Conservation (phyloP, 2,113 vertebrate genomes). For the Coturnix japonica region DNA sequence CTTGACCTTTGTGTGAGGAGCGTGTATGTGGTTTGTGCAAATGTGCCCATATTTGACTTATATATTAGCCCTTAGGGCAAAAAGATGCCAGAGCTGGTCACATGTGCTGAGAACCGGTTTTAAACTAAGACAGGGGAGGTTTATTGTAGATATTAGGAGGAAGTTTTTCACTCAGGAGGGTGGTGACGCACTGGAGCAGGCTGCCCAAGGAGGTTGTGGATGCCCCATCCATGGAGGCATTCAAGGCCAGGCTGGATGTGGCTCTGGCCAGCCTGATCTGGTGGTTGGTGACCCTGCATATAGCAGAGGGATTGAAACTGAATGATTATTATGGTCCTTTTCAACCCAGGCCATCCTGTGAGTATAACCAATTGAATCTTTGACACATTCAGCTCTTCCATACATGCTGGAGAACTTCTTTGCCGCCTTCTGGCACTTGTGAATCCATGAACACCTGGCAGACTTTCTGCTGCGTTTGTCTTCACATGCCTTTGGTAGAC, state of each 20-base stretch:
- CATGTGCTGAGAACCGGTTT: not conserved
- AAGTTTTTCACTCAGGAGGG: too few relatives aligned
- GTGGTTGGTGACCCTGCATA: too few relatives aligned
- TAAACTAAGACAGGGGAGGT: too few relatives aligned
- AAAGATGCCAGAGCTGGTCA: not conserved
- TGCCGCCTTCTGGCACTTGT: not conserved
- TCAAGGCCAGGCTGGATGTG: too few relatives aligned
- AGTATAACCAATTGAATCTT: not conserved
- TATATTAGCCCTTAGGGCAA: not conserved
- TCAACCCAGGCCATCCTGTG: too few relatives aligned
- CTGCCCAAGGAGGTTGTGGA: too few relatives aligned
- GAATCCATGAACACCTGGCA: not conserved
- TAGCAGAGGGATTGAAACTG: too few relatives aligned
- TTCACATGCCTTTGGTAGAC: rapidly evolving
- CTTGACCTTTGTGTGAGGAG: not conserved
- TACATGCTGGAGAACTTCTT: not conserved
- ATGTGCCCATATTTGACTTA: not conserved
- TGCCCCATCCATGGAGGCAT: too few relatives aligned
- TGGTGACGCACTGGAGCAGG: too few relatives aligned
- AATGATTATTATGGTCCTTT: too few relatives aligned
- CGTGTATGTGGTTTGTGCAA: not conserved
- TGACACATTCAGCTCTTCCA: not conserved
- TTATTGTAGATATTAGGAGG: too few relatives aligned
- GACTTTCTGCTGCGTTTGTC: not conserved
- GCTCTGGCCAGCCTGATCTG: too few relatives aligned